These are phyloP conservation scores for Oryzias curvinotus DNA, from an alignment of 2,113 vertebrate species.

Conservation along the genomic window DNA sequence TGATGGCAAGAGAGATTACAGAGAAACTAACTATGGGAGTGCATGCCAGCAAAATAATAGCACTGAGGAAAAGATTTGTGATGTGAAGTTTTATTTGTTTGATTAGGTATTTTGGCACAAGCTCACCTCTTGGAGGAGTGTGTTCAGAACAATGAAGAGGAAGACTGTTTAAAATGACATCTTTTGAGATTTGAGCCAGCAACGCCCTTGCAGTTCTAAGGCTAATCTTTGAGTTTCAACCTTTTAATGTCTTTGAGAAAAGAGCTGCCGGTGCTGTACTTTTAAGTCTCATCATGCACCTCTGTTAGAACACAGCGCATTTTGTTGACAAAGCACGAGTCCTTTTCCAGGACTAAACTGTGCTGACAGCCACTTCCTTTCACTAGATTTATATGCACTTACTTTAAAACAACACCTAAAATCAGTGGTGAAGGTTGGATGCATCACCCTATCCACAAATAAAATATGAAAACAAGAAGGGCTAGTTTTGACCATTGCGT, in stretches of 20 bases:
- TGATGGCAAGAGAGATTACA: slow-evolving; percentile 61
- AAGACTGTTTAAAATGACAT: neutral
- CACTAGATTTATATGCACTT: slow-evolving; percentile 54
- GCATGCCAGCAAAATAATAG: slow-evolving; percentile 55
- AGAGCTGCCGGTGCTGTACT: slow-evolving; percentile 45
- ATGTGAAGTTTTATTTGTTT: slow-evolving; percentile 7
- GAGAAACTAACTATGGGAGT: slow-evolving; percentile 51
- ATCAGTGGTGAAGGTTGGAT: slow-evolving; percentile 35
- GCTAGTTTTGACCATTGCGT: slow-evolving; percentile 4
- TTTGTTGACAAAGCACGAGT: slow-evolving; percentile 66
- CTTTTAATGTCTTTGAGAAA: slow-evolving; percentile 40
- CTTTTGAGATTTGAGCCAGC: slow-evolving; percentile 3
- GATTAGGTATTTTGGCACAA: slow-evolving; percentile 14
- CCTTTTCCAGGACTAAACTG: slow-evolving; percentile 55
- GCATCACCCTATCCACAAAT: slow-evolving; percentile 10
- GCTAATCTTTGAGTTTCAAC: slow-evolving; percentile 22
- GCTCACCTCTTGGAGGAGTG: neutral
- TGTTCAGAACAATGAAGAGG: neutral
- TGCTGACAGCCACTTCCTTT: slow-evolving; percentile 69
- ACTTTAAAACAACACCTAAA: slow-evolving; percentile 53
- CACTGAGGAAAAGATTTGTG: slow-evolving; percentile 27
- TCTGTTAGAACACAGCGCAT: slow-evolving; percentile 60
- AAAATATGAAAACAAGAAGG: slow-evolving; percentile 16
- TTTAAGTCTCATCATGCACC: slow-evolving; percentile 63
- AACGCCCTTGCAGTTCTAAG: neutral